Percentiles rank a stretch among this genome's conserved stretches.
phyloP scores from a whole-genome alignment of 2,888 invertebrate species.

The Sceliomorpha sp. region DNA sequence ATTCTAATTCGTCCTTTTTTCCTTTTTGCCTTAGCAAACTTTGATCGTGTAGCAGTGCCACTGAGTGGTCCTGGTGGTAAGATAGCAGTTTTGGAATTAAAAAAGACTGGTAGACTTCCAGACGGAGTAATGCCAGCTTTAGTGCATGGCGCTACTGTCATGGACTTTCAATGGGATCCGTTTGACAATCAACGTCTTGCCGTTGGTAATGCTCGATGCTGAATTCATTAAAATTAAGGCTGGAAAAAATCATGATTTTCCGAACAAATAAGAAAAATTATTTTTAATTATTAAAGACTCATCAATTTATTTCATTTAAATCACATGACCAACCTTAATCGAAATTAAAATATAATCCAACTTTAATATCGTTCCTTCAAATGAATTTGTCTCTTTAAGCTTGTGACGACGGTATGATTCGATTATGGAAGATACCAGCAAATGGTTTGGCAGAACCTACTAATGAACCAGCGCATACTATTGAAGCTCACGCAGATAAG shows the following conservation, averaged over 20 bases:
- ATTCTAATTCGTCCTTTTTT: constrained; percentile 1
- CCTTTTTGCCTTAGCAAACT: constrained; percentile 89
- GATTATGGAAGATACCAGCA: constrained; percentile 89
- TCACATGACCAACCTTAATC: too few species aligned
- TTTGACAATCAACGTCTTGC: constrained; percentile 90
- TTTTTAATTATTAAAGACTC: constrained; percentile 16
- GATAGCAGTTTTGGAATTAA: constrained; percentile 91
- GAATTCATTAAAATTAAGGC: too few species aligned
- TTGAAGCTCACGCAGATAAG: constrained; percentile 93
- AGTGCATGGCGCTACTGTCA: constrained; percentile 92
- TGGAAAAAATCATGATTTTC: too few species aligned
- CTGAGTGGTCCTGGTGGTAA: constrained; percentile 95
- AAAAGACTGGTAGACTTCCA: constrained; percentile 87
- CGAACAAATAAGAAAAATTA: too few species aligned
- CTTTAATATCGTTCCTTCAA: constrained; percentile 1
- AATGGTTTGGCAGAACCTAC: constrained; percentile 87
- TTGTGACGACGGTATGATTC: constrained; percentile 92
- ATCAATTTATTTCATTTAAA: too few species aligned
- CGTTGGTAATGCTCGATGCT: too few species aligned
- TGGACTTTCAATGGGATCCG: constrained; percentile 98
- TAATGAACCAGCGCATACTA: constrained; percentile 86
- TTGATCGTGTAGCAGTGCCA: constrained; percentile 93
- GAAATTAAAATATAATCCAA: too few species aligned
- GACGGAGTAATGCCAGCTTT: constrained; percentile 93
- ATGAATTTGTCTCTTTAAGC: constrained; percentile 79